Evolutionary conservation across 2,113 vertebrate genomes (phyloP), one percentile per base, ranked within the genome.

Genomic region (Centropristis striata): DNA sequence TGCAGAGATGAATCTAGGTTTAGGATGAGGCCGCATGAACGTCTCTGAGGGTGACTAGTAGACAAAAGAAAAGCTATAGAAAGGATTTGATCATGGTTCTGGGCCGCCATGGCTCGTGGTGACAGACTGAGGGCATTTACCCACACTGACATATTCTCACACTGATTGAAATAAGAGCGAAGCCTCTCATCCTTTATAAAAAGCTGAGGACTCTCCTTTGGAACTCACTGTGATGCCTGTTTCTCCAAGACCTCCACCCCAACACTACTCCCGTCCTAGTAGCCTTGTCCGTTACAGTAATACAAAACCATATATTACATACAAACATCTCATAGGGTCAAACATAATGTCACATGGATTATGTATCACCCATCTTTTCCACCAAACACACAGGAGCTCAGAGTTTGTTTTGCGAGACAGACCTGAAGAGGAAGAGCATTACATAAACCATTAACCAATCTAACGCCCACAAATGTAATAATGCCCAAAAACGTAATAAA

Each of bases 141-240:
- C 42, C 58, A 5, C 5, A 23, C 4, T 32, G 10, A 57, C 49
- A 36, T 32, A 21, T 61, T 47, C 37, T 61, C 18, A 74, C 18
- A 69, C 36, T 46, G n/a, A n/a, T n/a, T n/a, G n/a, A n/a, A n/a
- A n/a, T n/a, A n/a, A 61, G 32, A 64, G 25, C 13, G 27, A 25
- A 60, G 36, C 54, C 49, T 28, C 25, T 28, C 27, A 27, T 39
- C 15, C 49, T 53, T 55, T 55, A 32, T 61, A 10, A 55, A 54
- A 44, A 64, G 21, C 37, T 3, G 23, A 65, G 32, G 53, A 67
- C 41, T 44, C 47, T 57, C n/a, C 32, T 54, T 46, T 25, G 71
- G 51, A 78, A 74, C 55, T 78, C 85, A 89, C 87, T 88, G 81
- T 88, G 89, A 90, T 75, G 82, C 67, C 82, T 67, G 32, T 64